Evolutionary conservation across 1,140 invertebrate species (phyloP).

Genomic region (Neoseiulus cucumeris): DNA sequence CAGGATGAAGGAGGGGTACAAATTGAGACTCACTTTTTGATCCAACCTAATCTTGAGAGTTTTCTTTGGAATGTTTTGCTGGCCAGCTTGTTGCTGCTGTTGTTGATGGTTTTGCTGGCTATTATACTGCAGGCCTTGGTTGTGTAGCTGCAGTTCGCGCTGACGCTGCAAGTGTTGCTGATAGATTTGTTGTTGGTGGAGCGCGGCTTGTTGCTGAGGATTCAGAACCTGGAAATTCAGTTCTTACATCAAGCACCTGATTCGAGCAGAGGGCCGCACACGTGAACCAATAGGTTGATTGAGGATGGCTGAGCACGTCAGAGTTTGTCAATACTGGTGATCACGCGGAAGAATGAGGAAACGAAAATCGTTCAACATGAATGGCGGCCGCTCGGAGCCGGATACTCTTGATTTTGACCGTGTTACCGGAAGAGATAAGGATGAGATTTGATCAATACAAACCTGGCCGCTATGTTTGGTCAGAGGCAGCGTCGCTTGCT

Average conservation of each 20-base stretch:
- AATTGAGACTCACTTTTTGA: slow-evolving; percentile 3
- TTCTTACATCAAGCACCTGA: no score
- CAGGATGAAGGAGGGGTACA: no score
- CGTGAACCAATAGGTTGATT: no score
- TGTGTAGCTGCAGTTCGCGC: background rate
- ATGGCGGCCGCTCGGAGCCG: no score
- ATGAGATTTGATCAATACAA: no score
- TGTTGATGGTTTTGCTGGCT: slow-evolving; percentile 6
- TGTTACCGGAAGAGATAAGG: no score
- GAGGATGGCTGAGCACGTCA: no score
- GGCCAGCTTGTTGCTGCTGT: background rate
- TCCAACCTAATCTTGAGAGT: slow-evolving; percentile 11
- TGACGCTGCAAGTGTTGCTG: slow-evolving; percentile 1
- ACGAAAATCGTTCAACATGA: no score
- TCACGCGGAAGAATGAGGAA: no score
- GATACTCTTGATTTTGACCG: no score
- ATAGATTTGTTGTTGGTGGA: slow-evolving; percentile 7
- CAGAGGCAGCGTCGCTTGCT: background rate
- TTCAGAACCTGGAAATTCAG: background rate
- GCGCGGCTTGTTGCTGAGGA: background rate
- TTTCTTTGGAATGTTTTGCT: slow-evolving; percentile 8
- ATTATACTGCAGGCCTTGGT: background rate
- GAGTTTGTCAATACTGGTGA: no score
- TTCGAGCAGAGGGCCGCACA: no score
- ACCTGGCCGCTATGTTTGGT: background rate